A percentile compares a stretch with the other conserved stretches of the same genome.
phyloP scores from a whole-genome alignment of 2,113 vertebrate genomes.

The Phaethon lepturus region DNA sequence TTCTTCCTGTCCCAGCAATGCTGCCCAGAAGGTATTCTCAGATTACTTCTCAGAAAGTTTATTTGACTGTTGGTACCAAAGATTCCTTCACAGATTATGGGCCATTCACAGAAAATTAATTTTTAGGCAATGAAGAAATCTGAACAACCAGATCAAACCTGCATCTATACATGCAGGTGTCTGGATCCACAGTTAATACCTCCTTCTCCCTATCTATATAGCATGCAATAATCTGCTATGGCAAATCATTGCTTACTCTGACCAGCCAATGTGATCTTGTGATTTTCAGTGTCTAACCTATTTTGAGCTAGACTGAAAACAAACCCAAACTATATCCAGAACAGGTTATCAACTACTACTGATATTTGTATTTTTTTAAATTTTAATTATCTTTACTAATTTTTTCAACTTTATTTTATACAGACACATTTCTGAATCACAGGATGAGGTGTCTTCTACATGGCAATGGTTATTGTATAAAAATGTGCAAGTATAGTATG shows the following conservation, averaged over 20 bases:
- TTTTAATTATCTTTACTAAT: neutral
- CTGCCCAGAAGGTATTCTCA: neutral
- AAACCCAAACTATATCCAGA: fast-evolving
- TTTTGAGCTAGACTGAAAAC: neutral
- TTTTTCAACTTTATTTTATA: neutral
- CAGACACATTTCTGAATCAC: neutral
- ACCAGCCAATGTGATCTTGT: neutral
- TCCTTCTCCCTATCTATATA: neutral
- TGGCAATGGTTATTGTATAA: neutral
- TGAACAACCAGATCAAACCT: neutral
- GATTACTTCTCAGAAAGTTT: neutral
- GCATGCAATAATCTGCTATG: neutral
- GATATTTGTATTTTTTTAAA: neutral
- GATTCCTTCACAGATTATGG: neutral
- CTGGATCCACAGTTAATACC: neutral
- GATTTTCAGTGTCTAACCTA: neutral
- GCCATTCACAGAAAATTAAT: neutral
- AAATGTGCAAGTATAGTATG: neutral
- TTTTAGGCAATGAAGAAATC: neutral
- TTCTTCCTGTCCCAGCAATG: neutral
- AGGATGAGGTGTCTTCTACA: neutral
- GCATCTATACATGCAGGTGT: neutral
- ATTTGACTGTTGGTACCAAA: neutral
- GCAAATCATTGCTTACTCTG: neutral
- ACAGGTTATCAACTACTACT: fast-evolving